Evolutionary conservation across 2,113 vertebrate genomes (phyloP).

Genomic region (Lophochroa leadbeateri): DNA sequence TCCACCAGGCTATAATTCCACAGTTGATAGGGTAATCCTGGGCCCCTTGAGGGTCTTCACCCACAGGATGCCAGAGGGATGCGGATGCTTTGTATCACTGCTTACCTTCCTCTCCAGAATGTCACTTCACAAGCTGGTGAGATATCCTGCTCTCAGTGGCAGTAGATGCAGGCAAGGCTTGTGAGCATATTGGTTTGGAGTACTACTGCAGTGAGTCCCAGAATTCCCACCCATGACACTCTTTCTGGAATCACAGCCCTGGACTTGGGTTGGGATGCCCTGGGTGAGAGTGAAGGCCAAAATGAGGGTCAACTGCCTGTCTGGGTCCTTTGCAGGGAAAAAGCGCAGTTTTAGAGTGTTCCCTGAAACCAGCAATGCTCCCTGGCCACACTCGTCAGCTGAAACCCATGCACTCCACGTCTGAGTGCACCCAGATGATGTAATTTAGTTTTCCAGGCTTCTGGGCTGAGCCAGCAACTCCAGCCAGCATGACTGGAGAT

Average conservation of each 20-base stretch:
- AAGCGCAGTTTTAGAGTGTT: background rate
- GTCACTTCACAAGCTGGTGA: background rate
- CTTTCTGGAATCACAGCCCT: background rate
- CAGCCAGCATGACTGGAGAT: conserved; percentile 32
- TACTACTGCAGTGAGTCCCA: background rate
- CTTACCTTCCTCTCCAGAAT: background rate
- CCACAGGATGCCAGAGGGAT: background rate
- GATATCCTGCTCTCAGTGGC: background rate
- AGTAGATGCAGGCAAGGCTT: background rate
- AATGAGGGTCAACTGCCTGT: background rate
- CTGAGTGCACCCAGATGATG: conserved; percentile 55
- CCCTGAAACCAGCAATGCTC: background rate
- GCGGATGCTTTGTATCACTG: fast-evolving
- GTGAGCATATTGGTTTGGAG: background rate
- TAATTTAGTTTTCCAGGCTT: conserved; percentile 59
- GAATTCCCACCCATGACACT: fast-evolving
- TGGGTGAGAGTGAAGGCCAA: background rate
- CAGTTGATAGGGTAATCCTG: background rate
- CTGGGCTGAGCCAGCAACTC: conserved; percentile 49
- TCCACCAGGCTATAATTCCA: background rate
- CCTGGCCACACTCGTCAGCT: background rate
- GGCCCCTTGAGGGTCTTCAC: background rate
- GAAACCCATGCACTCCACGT: background rate
- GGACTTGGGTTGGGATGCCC: background rate
- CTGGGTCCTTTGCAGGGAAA: background rate